These are phyloP conservation scores for Callocephalon fimbriatum DNA, from an alignment of 2,113 vertebrate genomes.

Conservation along the genomic window DNA sequence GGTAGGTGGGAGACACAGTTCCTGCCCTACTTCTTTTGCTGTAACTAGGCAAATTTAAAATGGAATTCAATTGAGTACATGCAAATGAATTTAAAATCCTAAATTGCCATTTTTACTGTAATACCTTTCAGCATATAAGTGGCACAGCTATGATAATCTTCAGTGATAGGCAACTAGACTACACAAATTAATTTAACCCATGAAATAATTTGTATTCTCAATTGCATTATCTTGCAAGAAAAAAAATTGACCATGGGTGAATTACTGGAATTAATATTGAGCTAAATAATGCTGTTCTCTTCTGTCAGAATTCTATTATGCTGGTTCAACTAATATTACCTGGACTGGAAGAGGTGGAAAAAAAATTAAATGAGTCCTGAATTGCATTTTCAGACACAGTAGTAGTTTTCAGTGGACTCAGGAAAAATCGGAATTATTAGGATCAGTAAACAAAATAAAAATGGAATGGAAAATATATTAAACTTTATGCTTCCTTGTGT, in stretches of 20 bases:
- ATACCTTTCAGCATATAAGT: neutral
- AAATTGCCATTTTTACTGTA: neutral
- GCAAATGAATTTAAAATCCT: neutral
- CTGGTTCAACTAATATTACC: neutral
- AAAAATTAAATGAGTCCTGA: neutral
- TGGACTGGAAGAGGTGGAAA: neutral
- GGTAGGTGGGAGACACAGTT: neutral
- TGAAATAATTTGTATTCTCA: neutral
- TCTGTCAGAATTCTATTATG: neutral
- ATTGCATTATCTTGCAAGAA: neutral
- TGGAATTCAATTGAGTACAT: neutral
- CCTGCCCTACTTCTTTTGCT: neutral
- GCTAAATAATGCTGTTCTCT: neutral
- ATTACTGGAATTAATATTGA: neutral
- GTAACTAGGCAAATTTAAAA: neutral
- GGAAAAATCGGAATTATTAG: neutral
- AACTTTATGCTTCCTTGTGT: neutral
- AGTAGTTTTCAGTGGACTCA: neutral
- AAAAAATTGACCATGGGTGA: neutral
- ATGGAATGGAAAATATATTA: neutral
- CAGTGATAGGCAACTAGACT: neutral
- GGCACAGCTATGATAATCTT: neutral
- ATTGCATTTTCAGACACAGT: neutral
- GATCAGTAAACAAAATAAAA: neutral
- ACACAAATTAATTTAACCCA: neutral